phyloP scores from a whole-genome alignment of 2,888 invertebrate genomes.

The Tachystola acroxantha region DNA sequence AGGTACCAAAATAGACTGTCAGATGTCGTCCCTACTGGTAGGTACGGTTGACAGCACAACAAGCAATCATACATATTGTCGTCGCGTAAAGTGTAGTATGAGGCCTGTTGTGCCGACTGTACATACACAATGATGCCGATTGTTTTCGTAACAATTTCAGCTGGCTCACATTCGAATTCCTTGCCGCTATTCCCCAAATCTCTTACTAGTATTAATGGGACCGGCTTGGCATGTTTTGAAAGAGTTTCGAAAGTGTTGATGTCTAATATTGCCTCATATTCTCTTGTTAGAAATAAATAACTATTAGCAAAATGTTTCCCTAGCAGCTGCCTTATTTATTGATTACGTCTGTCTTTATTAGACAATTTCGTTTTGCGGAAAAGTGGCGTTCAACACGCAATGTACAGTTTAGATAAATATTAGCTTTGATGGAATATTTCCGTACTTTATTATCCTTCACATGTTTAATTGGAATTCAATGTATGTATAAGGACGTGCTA shows the following conservation, averaged over 20 bases:
- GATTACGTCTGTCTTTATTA: conserved; percentile 40
- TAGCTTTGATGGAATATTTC: not conserved
- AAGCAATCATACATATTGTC: too few relatives aligned
- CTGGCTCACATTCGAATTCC: not conserved
- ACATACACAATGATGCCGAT: too few relatives aligned
- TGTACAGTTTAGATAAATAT: not conserved
- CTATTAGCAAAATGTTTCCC: not conserved
- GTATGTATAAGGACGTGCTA: too few relatives aligned
- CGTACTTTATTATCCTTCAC: too few relatives aligned
- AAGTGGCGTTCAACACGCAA: not conserved
- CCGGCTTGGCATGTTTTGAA: not conserved
- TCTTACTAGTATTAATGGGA: not conserved
- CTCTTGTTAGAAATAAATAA: not conserved
- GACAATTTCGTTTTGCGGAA: conserved; percentile 37
- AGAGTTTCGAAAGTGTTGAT: not conserved
- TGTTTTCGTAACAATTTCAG: not conserved
- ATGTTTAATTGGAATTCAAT: too few relatives aligned
- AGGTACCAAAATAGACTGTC: too few relatives aligned
- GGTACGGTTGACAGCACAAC: too few relatives aligned
- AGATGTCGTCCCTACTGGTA: not conserved
- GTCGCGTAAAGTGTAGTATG: too few relatives aligned
- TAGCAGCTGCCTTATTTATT: conserved; percentile 30
- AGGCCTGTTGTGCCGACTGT: too few relatives aligned
- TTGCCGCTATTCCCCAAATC: not conserved
- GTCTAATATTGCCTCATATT: too few relatives aligned